Conservation (phyloP, 1,140 invertebrate species). For the Popillia japonica region DNA sequence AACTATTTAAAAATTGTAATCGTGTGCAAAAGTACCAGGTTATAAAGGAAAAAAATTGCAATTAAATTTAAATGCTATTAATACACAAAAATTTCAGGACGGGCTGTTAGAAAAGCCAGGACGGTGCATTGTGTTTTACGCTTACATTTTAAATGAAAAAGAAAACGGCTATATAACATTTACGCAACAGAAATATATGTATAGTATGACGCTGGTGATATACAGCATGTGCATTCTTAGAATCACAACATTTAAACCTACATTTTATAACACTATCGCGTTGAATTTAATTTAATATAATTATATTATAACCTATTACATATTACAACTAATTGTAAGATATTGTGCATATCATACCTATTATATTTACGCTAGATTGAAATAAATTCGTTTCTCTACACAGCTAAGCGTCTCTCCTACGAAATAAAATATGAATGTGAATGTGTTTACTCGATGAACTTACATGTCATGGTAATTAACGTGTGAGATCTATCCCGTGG, state of each 20-base stretch:
- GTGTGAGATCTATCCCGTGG: not conserved
- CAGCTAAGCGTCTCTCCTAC: not conserved
- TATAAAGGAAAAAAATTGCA: not conserved
- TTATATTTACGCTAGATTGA: not conserved
- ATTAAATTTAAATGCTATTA: not conserved
- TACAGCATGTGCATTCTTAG: not conserved
- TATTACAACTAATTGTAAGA: not conserved
- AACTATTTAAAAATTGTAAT: not conserved
- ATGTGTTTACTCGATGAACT: not conserved
- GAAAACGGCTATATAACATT: not conserved
- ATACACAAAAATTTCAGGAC: conserved; percentile 13
- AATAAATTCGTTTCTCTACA: conserved; percentile 13
- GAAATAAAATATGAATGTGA: not conserved
- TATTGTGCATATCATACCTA: not conserved
- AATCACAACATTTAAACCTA: not conserved
- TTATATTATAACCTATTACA: not conserved
- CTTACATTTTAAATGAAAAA: not conserved
- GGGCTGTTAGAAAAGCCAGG: conserved; percentile 32
- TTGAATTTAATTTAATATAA: not conserved
- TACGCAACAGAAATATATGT: not conserved
- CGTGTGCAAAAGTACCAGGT: not conserved
- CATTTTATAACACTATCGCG: not conserved
- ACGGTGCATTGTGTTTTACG: conserved; percentile 35
- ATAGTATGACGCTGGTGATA: not conserved
- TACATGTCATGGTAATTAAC: not conserved